phyloP scores from a whole-genome alignment of 2,797 vertebrate genomes.

The Carcharodon carcharias region DNA sequence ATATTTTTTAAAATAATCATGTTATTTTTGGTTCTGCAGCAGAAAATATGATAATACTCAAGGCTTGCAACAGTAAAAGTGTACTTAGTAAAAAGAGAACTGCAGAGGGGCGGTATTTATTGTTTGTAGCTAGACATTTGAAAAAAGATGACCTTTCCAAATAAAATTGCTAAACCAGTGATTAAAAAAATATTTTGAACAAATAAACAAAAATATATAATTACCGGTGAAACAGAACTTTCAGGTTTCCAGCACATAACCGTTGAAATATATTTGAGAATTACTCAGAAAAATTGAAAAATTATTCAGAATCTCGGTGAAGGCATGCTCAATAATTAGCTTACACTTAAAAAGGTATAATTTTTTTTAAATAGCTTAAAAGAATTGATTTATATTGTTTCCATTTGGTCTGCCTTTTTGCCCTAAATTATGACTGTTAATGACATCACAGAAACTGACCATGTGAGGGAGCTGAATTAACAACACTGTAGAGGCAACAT shows the following conservation, averaged over 20 bases:
- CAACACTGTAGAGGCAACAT: neutral
- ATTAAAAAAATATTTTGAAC: neutral
- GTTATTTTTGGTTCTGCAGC: too few relatives aligned
- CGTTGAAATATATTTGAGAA: neutral
- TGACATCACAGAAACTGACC: conserved; percentile 25
- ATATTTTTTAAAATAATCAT: neutral
- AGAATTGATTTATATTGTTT: neutral
- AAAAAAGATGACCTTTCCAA: neutral
- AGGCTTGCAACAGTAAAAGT: neutral
- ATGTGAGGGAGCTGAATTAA: conserved; percentile 24
- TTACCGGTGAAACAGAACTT: neutral
- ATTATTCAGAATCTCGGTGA: neutral
- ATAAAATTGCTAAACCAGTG: neutral
- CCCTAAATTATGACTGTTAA: neutral
- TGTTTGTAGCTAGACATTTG: neutral
- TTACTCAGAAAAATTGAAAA: neutral
- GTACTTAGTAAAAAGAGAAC: neutral
- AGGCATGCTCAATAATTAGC: neutral
- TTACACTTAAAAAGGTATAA: neutral
- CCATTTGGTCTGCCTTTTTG: neutral
- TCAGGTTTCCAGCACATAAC: neutral
- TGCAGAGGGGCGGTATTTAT: neutral
- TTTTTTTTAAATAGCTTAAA: neutral
- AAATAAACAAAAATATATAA: neutral
- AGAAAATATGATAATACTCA: neutral